Evolutionary conservation across 37 sponge, comb jelly and placozoan species (phyloP).

Genomic region (Eunapius fragilis): DNA sequence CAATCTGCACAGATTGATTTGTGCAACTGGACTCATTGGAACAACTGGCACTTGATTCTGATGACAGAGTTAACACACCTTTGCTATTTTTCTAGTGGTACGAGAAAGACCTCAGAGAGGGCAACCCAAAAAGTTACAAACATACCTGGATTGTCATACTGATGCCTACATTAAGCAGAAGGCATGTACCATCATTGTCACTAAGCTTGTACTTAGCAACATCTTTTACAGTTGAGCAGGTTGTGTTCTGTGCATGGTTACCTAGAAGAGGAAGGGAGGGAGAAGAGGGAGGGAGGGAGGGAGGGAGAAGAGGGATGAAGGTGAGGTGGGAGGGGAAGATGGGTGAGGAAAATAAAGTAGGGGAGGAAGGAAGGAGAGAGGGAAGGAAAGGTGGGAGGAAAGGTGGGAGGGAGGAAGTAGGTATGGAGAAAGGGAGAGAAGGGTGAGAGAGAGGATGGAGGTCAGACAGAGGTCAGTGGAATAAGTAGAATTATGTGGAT

Average conservation of each 20-base stretch:
- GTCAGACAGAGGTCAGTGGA: too few relatives aligned
- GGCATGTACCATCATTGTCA: neutral
- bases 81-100: neutral
- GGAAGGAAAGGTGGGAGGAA: too few relatives aligned
- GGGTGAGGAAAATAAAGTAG: too few relatives aligned
- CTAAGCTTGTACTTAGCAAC: neutral
- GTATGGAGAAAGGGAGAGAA: too few relatives aligned
- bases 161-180: neutral
- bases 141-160: neutral
- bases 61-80: neutral
- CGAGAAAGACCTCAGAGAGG: neutral
- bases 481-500: too few relatives aligned
- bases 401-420: too few relatives aligned
- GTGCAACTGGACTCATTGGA: neutral
- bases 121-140: neutral
- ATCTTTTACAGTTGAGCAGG: neutral
- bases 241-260: neutral
- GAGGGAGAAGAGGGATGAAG: too few relatives aligned
- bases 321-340: too few relatives aligned
- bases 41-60: neutral
- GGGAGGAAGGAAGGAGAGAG: too few relatives aligned
- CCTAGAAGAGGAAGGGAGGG: neutral
- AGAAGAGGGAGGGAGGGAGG: too few relatives aligned
- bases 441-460: too few relatives aligned
- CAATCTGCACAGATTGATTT: neutral